Evolutionary conservation across 2,113 vertebrate species (phyloP).

Genomic region (Capreolus pygargus): DNA sequence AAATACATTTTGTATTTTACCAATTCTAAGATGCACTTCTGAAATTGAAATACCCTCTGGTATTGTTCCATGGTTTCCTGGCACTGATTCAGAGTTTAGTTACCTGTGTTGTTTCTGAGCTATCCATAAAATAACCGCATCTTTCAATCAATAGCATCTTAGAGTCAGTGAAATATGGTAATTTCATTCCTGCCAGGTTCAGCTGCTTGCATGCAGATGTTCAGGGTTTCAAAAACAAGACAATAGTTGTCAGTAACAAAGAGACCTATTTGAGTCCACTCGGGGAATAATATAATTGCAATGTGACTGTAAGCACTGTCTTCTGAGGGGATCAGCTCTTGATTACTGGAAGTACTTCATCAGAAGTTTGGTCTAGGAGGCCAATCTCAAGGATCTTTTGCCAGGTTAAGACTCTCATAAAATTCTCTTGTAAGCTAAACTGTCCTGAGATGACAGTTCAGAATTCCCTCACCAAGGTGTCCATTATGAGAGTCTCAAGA

Average conservation of each 20-base stretch:
- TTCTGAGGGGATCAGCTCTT: neutral
- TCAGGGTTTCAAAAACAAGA: neutral
- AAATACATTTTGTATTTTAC: neutral
- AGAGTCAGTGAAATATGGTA: neutral
- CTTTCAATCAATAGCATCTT: neutral
- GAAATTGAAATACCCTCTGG: neutral
- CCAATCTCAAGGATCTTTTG: neutral
- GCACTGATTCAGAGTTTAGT: neutral
- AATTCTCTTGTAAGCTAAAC: neutral
- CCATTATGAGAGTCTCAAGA: neutral
- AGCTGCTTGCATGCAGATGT: neutral
- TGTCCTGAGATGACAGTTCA: neutral
- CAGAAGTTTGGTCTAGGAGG: neutral
- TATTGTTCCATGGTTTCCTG: neutral
- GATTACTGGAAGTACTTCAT: neutral
- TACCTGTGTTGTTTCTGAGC: neutral
- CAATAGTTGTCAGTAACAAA: neutral
- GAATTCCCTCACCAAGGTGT: neutral
- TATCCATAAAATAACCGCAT: neutral
- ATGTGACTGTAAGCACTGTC: neutral
- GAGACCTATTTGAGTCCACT: neutral
- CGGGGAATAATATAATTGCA: neutral
- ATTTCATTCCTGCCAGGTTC: neutral
- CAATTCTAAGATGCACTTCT: neutral
- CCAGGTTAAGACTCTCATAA: neutral